These are phyloP conservation scores for Percopsis omiscomaycus DNA, from an alignment of 2,797 vertebrate genomes.

Conservation along the genomic window DNA sequence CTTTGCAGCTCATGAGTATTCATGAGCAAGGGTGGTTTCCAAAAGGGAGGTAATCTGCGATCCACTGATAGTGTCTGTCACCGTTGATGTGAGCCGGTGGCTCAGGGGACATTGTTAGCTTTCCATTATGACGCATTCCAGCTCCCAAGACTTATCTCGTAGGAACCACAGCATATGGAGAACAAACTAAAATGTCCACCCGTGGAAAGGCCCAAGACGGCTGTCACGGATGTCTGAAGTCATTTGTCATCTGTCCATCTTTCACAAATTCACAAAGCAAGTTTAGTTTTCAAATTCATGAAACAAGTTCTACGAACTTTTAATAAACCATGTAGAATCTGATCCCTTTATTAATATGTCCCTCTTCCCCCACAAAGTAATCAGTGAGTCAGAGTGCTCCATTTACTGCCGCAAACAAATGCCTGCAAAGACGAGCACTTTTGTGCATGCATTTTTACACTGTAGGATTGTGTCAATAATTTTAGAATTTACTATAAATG, in stretches of 20 bases:
- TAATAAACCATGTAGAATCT: conserved; percentile 19
- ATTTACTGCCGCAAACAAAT: conserved; percentile 24
- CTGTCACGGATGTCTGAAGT: conserved; percentile 43
- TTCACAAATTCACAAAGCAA: conserved; percentile 40
- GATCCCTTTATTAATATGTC: conserved; percentile 52
- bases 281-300: conserved; percentile 26
- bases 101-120: conserved; percentile 54
- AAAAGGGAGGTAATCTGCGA: conserved; percentile 48
- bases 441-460: background rate
- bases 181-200: conserved; percentile 35
- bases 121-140: conserved; percentile 41
- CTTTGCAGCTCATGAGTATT: conserved; percentile 49
- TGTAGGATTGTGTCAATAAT: background rate
- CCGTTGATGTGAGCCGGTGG: conserved; percentile 43
- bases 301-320: background rate
- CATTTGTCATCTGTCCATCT: conserved; percentile 30
- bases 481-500: conserved; percentile 18
- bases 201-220: conserved; percentile 40
- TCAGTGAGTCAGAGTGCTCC: conserved; percentile 25
- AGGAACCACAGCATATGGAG: conserved; percentile 51
- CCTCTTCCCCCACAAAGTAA: conserved; percentile 29
- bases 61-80: conserved; percentile 57
- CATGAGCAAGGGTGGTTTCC: conserved; percentile 42
- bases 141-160: conserved; percentile 28
- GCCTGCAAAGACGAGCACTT: background rate